Base-by-base conservation (phyloP, 1,140 invertebrate genomes). In the Penaeus chinensis region DNA sequence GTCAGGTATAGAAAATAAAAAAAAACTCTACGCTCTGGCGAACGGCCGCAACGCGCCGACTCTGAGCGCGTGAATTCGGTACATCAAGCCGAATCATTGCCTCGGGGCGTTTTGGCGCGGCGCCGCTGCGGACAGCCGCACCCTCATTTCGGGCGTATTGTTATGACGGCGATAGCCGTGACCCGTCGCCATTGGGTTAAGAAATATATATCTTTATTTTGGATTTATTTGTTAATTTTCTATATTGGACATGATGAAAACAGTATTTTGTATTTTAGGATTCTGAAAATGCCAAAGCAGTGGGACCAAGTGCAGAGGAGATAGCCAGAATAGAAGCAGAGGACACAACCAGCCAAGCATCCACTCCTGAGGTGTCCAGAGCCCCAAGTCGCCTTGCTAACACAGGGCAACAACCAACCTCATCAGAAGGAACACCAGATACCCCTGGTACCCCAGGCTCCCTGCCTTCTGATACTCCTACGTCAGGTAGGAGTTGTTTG, bases 251-350 rank as follows among this genome's bases (percentile, higher is more conserved):
- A 24, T n/a, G 47, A 8, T 74, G 60, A 20, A 20, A 60, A 37
- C 61, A 11, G 16, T 61, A 60, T 78, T 1, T 19, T 16, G 63
- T 1, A 24, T 77, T 65, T 32, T 37, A 87, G 85, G 85, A 87
- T 76, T 87, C 85, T 27, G 85, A 87, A 47, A 82, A 87, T 82
- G 85, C 85, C n/a, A 87, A 87, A 76, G 85, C 85, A 65, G 80
- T 87, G 60, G 85, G 85, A 66, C 85, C 85, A 65, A 87, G 69
- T 77, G 80, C 85, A 65, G 85, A 87, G n/a, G 85, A 87, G 65
- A 82, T 87, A 47, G 85, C 85, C 11, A 60, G 85, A 65, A 65
- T 87, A 47, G 85, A 87, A 77, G 85, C 85, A n/a, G 85, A 87
- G 37, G 85, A 87, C 71, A 87, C 66, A 32, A 83, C 85, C 16